These are phyloP conservation scores for Megalonaias nervosa DNA, from an alignment of 1,140 invertebrate species.

Conservation along the genomic window DNA sequence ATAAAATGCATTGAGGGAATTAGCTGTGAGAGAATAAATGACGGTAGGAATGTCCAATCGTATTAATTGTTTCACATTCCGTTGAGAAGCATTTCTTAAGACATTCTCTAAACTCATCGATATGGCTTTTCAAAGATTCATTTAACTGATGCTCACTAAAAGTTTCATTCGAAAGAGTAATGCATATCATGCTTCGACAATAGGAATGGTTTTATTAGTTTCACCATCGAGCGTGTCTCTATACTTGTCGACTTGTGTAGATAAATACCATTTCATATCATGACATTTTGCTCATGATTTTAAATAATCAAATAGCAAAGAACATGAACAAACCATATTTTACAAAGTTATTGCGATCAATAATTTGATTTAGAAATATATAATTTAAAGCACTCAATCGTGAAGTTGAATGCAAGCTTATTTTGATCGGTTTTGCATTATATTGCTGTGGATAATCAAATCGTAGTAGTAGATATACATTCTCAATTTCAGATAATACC, in stretches of 20 bases:
- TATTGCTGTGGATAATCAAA: too few species aligned
- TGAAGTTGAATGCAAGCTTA: too few species aligned
- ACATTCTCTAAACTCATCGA: constrained; percentile 20
- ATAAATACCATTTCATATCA: constrained; percentile 23
- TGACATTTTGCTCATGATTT: not conserved
- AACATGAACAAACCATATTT: constrained; percentile 21
- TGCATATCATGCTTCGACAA: constrained; percentile 15
- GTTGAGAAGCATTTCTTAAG: constrained; percentile 15
- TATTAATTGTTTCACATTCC: constrained; percentile 14
- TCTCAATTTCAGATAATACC: too few species aligned
- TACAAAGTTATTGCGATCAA: too few species aligned
- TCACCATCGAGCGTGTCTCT: constrained; percentile 14
- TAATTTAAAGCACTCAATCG: too few species aligned
- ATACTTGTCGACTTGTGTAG: constrained; percentile 19
- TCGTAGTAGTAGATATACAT: too few species aligned
- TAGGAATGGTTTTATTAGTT: constrained; percentile 1
- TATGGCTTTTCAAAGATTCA: constrained; percentile 22
- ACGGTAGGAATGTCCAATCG: constrained; percentile 7
- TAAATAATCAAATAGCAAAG: constrained; percentile 24
- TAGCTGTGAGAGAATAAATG: constrained; percentile 6
- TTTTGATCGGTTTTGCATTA: too few species aligned
- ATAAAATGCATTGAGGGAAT: constrained; percentile 11
- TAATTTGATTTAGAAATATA: too few species aligned
- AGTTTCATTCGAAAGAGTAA: constrained; percentile 12
- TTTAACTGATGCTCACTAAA: constrained; percentile 5